Percentiles rank a stretch among this genome's conserved stretches.
Evolutionary conservation across 2,797 vertebrate genomes (phyloP).

Genomic region (Pseudomugil tenellus): DNA sequence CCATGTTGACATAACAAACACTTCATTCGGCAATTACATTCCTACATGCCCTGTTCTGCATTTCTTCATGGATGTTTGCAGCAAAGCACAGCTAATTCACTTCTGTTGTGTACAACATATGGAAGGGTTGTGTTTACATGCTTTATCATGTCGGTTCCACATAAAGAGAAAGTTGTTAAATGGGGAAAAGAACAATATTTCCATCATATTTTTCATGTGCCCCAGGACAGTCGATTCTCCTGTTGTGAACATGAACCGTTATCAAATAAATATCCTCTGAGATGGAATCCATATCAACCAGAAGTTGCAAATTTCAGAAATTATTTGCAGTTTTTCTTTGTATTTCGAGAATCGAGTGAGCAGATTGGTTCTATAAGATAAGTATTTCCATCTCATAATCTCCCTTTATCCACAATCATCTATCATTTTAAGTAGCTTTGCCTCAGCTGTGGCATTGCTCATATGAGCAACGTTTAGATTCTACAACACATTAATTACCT

Average conservation of each 20-base stretch:
- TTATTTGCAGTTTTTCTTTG: slow-evolving; percentile 35
- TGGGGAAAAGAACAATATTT: slow-evolving; percentile 35
- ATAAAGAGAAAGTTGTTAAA: slow-evolving; percentile 70
- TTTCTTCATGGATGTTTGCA: slow-evolving; percentile 59
- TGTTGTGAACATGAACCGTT: slow-evolving; percentile 62
- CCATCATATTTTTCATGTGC: slow-evolving; percentile 64
- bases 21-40: slow-evolving; percentile 51
- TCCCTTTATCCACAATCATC: slow-evolving; percentile 9
- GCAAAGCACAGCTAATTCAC: slow-evolving; percentile 61
- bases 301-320: slow-evolving; percentile 37
- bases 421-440: slow-evolving; percentile 12
- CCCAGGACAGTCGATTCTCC: slow-evolving; percentile 70
- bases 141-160: slow-evolving; percentile 62
- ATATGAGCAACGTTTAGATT: slow-evolving; percentile 10
- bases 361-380: slow-evolving; percentile 7
- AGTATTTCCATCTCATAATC: slow-evolving; percentile 27
- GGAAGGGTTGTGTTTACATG: slow-evolving; percentile 62
- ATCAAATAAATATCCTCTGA: slow-evolving; percentile 39
- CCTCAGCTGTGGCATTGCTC: not conserved
- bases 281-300: slow-evolving; percentile 40
- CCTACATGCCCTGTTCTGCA: slow-evolving; percentile 37
- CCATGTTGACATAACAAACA: slow-evolving; percentile 61
- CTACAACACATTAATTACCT: slow-evolving; percentile 37
- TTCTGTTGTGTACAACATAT: slow-evolving; percentile 17
- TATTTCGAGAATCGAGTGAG: slow-evolving; percentile 15